Evolutionary conservation across 2,797 vertebrate species (phyloP).

Genomic region (Lindbergichthys nudifrons): DNA sequence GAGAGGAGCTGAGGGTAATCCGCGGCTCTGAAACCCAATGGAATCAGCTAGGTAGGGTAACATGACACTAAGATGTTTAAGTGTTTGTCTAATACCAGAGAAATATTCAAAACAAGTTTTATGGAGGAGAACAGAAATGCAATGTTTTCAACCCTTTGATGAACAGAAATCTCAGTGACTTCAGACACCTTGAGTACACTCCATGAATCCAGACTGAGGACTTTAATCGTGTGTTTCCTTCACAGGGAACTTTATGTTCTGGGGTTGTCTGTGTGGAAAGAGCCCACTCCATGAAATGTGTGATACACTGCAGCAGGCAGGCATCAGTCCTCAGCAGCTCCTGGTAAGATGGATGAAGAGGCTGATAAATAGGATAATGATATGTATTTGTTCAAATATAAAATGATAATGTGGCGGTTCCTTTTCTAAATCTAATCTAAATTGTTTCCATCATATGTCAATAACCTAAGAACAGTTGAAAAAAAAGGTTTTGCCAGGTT

Average conservation of each 20-base stretch:
- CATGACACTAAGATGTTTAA: not conserved
- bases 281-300: constrained; percentile 89
- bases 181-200: not conserved
- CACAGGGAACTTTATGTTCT: constrained; percentile 94
- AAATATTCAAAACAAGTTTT: not conserved
- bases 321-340: constrained; percentile 92
- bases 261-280: constrained; percentile 92
- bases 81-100: not conserved
- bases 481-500: too few species aligned
- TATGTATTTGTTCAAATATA: not conserved
- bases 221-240: constrained; percentile 41
- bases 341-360: constrained; percentile 84
- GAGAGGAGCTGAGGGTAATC: constrained; percentile 81
- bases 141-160: not conserved
- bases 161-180: not conserved
- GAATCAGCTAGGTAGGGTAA: constrained; percentile 79
- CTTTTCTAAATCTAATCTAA: too few species aligned
- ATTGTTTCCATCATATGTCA: too few species aligned
- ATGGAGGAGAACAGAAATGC: not conserved
- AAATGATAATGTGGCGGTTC: too few species aligned
- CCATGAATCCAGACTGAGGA: not conserved
- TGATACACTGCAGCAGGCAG: constrained; percentile 87
- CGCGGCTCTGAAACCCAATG: constrained; percentile 75
- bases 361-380: not conserved
- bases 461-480: too few species aligned